phyloP scores from a whole-genome alignment of 2,797 vertebrate genomes.

The Spinus pinus region DNA sequence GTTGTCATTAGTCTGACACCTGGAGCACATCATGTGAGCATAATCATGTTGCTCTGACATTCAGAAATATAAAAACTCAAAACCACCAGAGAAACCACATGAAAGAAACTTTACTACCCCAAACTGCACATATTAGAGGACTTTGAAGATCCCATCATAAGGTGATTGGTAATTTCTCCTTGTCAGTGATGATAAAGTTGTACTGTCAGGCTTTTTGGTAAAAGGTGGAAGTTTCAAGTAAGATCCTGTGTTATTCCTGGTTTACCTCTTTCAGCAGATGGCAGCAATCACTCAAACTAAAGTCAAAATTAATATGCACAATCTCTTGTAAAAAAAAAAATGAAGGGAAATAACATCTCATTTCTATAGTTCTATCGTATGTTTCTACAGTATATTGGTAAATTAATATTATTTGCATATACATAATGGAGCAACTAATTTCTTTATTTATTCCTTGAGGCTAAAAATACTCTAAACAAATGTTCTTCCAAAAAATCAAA shows the following conservation, averaged over 20 bases:
- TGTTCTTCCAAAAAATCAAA: background rate
- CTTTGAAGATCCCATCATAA: background rate
- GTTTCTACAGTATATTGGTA: background rate
- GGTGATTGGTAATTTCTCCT: background rate
- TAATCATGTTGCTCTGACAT: background rate
- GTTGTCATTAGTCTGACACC: background rate
- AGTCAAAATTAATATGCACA: background rate
- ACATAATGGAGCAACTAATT: background rate
- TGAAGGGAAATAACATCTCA: background rate
- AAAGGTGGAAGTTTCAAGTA: background rate
- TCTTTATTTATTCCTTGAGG: background rate
- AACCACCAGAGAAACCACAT: background rate
- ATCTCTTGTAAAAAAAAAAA: background rate
- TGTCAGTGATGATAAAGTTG: background rate
- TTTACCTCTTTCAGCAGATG: background rate
- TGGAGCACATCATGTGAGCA: background rate
- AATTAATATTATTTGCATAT: background rate
- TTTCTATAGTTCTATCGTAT: background rate
- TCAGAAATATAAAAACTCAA: background rate
- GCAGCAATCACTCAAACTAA: background rate
- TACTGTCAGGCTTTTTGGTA: background rate
- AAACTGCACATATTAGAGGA: background rate
- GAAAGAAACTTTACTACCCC: background rate
- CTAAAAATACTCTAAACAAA: background rate
- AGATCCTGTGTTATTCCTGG: background rate